Evolutionary conservation across 2,113 vertebrate species (phyloP).

Genomic region (Eretmochelys imbricata): DNA sequence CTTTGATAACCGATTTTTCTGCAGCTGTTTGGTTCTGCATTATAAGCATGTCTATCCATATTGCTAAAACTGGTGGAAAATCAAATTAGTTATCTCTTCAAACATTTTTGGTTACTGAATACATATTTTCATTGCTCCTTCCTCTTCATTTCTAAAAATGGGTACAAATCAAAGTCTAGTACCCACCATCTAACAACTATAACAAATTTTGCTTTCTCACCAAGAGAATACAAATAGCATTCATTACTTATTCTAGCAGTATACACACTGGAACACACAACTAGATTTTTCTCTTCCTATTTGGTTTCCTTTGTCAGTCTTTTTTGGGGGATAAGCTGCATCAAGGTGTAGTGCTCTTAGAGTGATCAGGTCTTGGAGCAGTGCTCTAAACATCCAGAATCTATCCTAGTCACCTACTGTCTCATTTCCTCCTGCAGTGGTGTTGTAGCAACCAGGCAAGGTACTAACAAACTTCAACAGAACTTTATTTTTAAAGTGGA

Average conservation of each 20-base stretch:
- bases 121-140: not conserved
- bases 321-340: not conserved
- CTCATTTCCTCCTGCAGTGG: not conserved
- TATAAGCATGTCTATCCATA: not conserved
- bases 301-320: not conserved
- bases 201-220: not conserved
- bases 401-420: not conserved
- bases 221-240: not conserved
- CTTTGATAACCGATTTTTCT: not conserved
- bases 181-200: not conserved
- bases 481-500: too few species aligned
- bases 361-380: not conserved
- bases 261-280: not conserved
- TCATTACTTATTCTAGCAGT: not conserved
- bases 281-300: not conserved
- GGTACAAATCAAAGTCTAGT: not conserved
- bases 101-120: not conserved
- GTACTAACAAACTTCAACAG: too few species aligned
- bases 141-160: not conserved
- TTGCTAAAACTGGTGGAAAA: not conserved
- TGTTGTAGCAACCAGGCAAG: too few species aligned
- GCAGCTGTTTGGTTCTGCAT: not conserved
- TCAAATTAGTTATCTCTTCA: not conserved
- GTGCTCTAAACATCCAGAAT: not conserved
- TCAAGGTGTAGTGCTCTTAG: not conserved